Percentiles rank a stretch among this genome's conserved stretches.
Conservation (phyloP, 2,888 invertebrate species). For the Lepidochrysops patricia region DNA sequence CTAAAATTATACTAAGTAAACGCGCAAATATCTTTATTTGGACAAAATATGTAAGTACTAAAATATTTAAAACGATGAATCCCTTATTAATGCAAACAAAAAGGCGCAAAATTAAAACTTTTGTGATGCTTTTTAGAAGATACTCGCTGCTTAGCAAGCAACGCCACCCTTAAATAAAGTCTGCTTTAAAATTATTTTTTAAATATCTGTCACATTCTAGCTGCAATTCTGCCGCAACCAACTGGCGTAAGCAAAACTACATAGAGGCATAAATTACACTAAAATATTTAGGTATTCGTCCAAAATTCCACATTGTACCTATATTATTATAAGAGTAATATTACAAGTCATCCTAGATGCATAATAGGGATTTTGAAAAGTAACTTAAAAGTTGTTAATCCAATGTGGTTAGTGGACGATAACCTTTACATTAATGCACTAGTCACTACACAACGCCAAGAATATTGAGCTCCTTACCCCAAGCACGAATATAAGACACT, state of each 20-base stretch:
- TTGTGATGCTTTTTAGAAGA: constrained; percentile 6
- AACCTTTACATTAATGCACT: background rate
- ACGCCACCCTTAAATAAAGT: background rate
- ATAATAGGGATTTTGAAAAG: too few relatives aligned
- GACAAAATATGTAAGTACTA: constrained; percentile 5
- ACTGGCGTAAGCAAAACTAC: background rate
- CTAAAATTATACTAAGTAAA: constrained; percentile 5
- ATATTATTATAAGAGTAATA: too few relatives aligned
- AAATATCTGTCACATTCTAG: background rate
- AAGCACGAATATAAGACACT: too few relatives aligned
- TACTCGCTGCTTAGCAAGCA: constrained; percentile 2
- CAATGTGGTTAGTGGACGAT: background rate
- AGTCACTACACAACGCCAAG: background rate
- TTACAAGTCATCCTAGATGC: too few relatives aligned
- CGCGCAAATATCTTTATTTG: background rate
- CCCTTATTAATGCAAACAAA: constrained; percentile 3
- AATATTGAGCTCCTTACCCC: background rate
- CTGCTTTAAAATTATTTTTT: background rate
- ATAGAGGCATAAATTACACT: background rate
- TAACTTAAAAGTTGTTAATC: too few relatives aligned
- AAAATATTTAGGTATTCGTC: background rate
- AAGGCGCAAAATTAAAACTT: background rate
- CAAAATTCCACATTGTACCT: background rate
- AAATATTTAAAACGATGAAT: background rate
- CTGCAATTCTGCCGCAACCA: background rate